Evolutionary conservation across 1,140 invertebrate species (phyloP).

Genomic region (Apis mellifera): Amel_HAv3.1 CM009934.2:11755001-11755500

Average conservation of each 20-base stretch:
- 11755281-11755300: slow-evolving; percentile 62
- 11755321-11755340: background rate
- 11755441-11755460: background rate
- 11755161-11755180: background rate
- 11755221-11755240: slow-evolving; percentile 64
- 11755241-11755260: slow-evolving; percentile 62
- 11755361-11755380: slow-evolving; percentile 26
- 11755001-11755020: background rate
- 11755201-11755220: slow-evolving; percentile 69
- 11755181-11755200: slow-evolving; percentile 60
- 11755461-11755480: slow-evolving; percentile 3
- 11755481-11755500: slow-evolving; percentile 6
- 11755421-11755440: background rate
- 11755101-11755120: slow-evolving; percentile 11
- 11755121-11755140: slow-evolving; percentile 48
- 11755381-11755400: background rate
- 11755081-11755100: background rate
- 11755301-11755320: background rate
- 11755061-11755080: background rate
- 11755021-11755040: background rate
- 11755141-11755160: slow-evolving; percentile 9
- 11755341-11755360: background rate
- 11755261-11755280: slow-evolving; percentile 70
- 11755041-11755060: background rate
- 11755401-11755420: slow-evolving; percentile 34